Base-by-base conservation (phyloP, 2,113 vertebrate species). In the Gasterosteus nipponicus region DNA sequence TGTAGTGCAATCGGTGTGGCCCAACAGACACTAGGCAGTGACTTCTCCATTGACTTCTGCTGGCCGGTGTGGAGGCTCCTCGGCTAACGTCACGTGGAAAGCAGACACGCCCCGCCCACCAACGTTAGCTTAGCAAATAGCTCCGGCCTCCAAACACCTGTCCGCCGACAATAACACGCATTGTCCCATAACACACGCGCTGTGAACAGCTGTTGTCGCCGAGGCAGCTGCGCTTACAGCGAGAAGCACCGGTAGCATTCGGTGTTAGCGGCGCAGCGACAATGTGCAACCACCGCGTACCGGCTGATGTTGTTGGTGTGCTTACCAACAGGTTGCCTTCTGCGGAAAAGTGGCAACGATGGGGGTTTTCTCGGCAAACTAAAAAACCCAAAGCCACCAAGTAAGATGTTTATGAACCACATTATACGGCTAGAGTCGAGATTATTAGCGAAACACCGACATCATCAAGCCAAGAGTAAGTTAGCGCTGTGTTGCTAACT, bases 251-350 rank as follows among this genome's bases (percentile, higher is more conserved):
- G 4, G 16, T 16, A 8, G 58, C 46, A 14, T 58, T 29, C 7
- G 6, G 10, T 3, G 51, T 7, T 4, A 54, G 4, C 54, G 1
- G 33, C 12, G 29, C 3, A 10, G 3, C 35, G 41, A 2, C 16
- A 4, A 4, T 42, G 29, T 29, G 18, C 16, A 5, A 26, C 4
- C 33, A 42, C 4, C 42, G 64, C 66, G 53, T 26, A 64, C 49
- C 49, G 51, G 56, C 35, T 29, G 46, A 31, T 63, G 75, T 11
- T 59, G 60, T 54, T 63, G 3, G n/a, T 22, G 78, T 86, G 73
- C 79, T 68, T 31, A 66, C 63, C 83, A 88, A 89, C 86, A 87
- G 75, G 76, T 89, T 84, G 78, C 44, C 39, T 26, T 64, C 46
- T 57, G 8, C 15, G 5, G 8, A 19, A 57, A 44, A 64, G 29